Evolutionary conservation across 2,888 invertebrate species (phyloP).

Genomic region (Dascillus cervinus): DNA sequence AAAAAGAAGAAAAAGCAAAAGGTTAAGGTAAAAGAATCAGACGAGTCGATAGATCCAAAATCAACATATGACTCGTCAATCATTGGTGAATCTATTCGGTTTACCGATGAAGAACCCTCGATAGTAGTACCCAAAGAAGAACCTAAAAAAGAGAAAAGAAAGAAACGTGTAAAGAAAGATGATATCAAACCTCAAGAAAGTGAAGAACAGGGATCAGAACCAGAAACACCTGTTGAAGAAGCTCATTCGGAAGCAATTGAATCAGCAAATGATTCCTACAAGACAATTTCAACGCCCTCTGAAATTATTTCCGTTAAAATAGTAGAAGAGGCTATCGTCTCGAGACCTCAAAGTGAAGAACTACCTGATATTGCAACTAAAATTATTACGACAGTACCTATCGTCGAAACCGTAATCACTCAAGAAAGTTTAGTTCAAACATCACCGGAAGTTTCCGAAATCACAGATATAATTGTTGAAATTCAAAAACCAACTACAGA

Average conservation of each 20-base stretch:
- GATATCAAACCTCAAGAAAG: conserved; percentile 15
- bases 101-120: conserved; percentile 38
- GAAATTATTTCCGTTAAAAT: conserved; percentile 56
- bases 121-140: conserved; percentile 23
- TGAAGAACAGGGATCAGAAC: conserved; percentile 32
- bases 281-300: conserved; percentile 51
- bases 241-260: conserved; percentile 45
- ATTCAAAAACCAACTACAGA: conserved; percentile 28
- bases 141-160: conserved; percentile 35
- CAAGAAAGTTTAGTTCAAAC: conserved; percentile 53
- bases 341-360: conserved; percentile 49
- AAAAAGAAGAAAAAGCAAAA: conserved; percentile 38
- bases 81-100: conserved; percentile 33
- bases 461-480: conserved; percentile 37
- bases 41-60: conserved; percentile 44
- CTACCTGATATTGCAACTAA: conserved; percentile 44
- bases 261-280: conserved; percentile 53
- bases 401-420: conserved; percentile 51
- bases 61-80: conserved; percentile 43
- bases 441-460: conserved; percentile 45
- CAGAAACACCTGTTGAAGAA: conserved; percentile 20
- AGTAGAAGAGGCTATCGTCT: conserved; percentile 55
- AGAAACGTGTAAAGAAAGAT: conserved; percentile 33
- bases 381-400: conserved; percentile 48
- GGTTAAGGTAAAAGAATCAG: conserved; percentile 45